Percentiles rank a stretch among this genome's conserved stretches.
Evolutionary conservation across 1,140 invertebrate genomes (phyloP).

Genomic region (Macrobrachium nipponense): DNA sequence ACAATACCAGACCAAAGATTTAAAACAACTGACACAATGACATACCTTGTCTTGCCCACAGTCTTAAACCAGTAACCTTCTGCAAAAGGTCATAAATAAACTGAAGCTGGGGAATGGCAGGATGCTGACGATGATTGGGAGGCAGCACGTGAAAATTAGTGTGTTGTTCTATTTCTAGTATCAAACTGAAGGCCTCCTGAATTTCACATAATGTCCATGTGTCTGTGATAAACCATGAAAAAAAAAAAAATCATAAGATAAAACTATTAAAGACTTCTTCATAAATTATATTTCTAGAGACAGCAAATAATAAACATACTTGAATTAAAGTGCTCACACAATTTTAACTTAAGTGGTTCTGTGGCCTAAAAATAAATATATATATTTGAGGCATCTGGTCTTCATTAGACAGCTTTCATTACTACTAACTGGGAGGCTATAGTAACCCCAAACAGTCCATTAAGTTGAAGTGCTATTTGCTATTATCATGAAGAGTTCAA

Average conservation of each 20-base stretch:
- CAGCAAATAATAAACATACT: too few species aligned
- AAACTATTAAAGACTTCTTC: too few species aligned
- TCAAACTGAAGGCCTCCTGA: conserved; percentile 48
- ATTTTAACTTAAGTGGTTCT: not conserved
- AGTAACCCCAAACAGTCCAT: too few species aligned
- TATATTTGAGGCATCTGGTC: too few species aligned
- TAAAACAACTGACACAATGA: not conserved
- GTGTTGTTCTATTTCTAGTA: conserved; percentile 49
- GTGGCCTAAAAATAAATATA: too few species aligned
- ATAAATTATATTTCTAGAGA: too few species aligned
- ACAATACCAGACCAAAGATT: not conserved
- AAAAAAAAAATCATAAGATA: not conserved
- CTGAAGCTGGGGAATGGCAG: conserved; percentile 48
- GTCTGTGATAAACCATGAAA: conserved; percentile 9
- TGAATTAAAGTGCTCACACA: not conserved
- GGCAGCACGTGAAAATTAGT: conserved; percentile 54
- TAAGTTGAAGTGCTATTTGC: too few species aligned
- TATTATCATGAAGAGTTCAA: too few species aligned
- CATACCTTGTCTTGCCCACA: conserved; percentile 33
- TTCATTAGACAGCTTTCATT: too few species aligned
- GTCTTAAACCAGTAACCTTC: conserved; percentile 35
- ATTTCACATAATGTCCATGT: conserved; percentile 39
- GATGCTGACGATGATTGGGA: conserved; percentile 51
- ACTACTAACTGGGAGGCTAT: too few species aligned
- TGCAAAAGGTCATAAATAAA: conserved; percentile 49